These are phyloP conservation scores for Ormyrus labotus DNA, from an alignment of 2,888 invertebrate species.

Conservation along the genomic window DNA sequence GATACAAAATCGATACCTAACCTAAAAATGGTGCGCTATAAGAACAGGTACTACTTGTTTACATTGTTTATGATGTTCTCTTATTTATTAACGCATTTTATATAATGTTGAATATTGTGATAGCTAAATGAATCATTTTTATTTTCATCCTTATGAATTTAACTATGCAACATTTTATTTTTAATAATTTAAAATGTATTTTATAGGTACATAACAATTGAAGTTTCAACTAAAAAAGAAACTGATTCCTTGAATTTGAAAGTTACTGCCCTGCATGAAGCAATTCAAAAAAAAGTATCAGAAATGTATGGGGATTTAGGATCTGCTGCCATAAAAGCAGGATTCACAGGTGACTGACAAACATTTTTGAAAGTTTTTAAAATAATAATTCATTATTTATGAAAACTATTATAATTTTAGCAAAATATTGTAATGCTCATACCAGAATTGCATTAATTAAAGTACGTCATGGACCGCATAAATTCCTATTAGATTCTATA, in stretches of 20 bases:
- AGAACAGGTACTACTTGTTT: conserved; percentile 78
- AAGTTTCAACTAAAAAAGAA: conserved; percentile 78
- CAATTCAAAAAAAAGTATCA: conserved; percentile 81
- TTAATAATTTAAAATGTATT: conserved; percentile 9
- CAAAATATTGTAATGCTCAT: conserved; percentile 87
- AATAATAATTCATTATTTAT: conserved; percentile 31
- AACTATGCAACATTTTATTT: conserved; percentile 29
- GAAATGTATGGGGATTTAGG: conserved; percentile 88
- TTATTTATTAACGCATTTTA: conserved; percentile 15
- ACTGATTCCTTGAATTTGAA: conserved; percentile 77
- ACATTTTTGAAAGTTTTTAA: neutral
- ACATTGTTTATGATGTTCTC: neutral
- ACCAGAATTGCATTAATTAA: conserved; percentile 86
- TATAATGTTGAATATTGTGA: neutral
- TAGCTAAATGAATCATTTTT: conserved; percentile 14
- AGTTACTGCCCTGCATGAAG: conserved; percentile 77
- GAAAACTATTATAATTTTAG: conserved; percentile 64
- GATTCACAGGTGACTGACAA: conserved; percentile 77
- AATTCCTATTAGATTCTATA: conserved; percentile 82
- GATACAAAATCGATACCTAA: conserved; percentile 23
- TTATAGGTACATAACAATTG: conserved; percentile 83
- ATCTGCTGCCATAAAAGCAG: conserved; percentile 82
- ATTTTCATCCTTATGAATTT: conserved; percentile 4
- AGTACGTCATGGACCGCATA: conserved; percentile 86
- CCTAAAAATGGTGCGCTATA: conserved; percentile 81